Percentiles rank a stretch among this genome's conserved stretches.
These are phyloP conservation scores for Staurois parvus DNA, from an alignment of 2,797 vertebrate species.

Conservation along the genomic window DNA sequence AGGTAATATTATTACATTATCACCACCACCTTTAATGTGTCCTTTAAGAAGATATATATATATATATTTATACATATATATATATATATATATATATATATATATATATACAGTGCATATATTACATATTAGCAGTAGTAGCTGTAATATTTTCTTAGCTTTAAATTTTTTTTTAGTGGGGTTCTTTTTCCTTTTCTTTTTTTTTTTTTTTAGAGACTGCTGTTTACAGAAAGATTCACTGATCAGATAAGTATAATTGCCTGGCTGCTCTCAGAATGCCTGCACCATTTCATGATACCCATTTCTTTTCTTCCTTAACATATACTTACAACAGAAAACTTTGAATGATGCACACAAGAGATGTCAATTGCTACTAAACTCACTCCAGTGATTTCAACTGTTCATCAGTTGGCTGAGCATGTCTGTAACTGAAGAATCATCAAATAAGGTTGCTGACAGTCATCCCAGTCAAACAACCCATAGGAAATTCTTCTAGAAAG, in stretches of 20 bases:
- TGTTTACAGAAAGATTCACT: constrained; percentile 33
- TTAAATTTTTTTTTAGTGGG: no score
- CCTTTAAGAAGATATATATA: no score
- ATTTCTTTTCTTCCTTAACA: constrained; percentile 39
- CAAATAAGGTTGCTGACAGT: constrained; percentile 63
- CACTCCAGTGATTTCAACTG: constrained; percentile 63
- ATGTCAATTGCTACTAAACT: constrained; percentile 62
- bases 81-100: no score
- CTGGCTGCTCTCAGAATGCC: constrained; percentile 47
- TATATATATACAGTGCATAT: no score
- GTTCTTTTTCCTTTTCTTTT: no score
- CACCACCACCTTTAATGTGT: no score
- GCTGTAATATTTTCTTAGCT: no score
- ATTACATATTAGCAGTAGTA: no score
- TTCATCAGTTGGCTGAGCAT: constrained; percentile 63
- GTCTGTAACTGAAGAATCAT: constrained; percentile 62
- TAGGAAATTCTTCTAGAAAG: constrained; percentile 61
- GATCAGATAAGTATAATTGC: constrained; percentile 49
- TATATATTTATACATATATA: no score
- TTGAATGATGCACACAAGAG: constrained; percentile 63
- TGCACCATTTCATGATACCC: constrained; percentile 58
- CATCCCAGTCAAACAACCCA: constrained; percentile 56
- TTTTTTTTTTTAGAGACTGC: neutral
- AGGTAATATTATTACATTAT: no score
- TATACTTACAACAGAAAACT: constrained; percentile 57